phyloP scores from a whole-genome alignment of 2,888 invertebrate genomes.

The Nymphalis urticae region DNA sequence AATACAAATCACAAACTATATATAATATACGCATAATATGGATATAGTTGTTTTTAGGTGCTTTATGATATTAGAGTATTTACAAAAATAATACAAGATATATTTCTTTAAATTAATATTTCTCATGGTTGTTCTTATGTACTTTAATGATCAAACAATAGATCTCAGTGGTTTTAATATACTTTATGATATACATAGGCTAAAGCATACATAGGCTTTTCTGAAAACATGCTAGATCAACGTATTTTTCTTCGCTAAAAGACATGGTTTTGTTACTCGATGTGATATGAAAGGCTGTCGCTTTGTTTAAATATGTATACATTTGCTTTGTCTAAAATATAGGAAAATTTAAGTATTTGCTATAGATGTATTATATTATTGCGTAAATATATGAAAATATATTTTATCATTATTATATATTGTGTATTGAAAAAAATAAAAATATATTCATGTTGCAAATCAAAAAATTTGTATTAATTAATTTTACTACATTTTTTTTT shows the following conservation, averaged over 20 bases:
- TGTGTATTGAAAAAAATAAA: slow-evolving; percentile 4
- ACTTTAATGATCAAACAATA: slow-evolving; percentile 10
- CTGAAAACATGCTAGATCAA: neutral
- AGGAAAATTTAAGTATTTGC: neutral
- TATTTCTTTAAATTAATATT: neutral
- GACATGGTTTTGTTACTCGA: neutral
- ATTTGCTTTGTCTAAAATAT: slow-evolving; percentile 3
- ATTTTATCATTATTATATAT: slow-evolving; percentile 13
- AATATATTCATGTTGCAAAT: slow-evolving; percentile 32
- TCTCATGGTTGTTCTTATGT: slow-evolving; percentile 3
- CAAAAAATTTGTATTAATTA: slow-evolving; percentile 9
- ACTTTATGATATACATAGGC: too few species aligned
- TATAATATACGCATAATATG: too few species aligned
- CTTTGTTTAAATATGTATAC: slow-evolving; percentile 16
- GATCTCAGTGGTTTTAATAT: slow-evolving; percentile 6
- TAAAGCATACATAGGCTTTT: too few species aligned
- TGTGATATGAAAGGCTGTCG: slow-evolving; percentile 28
- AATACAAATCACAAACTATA: too few species aligned
- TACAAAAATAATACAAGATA: neutral
- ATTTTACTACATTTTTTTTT: neutral
- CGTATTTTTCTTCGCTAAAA: neutral
- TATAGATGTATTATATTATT: neutral
- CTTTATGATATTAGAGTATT: neutral
- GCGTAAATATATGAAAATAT: neutral
- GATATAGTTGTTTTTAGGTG: neutral